These are phyloP conservation scores for Homarus gammarus DNA, from an alignment of 2,888 invertebrate genomes.

Conservation along the genomic window DNA sequence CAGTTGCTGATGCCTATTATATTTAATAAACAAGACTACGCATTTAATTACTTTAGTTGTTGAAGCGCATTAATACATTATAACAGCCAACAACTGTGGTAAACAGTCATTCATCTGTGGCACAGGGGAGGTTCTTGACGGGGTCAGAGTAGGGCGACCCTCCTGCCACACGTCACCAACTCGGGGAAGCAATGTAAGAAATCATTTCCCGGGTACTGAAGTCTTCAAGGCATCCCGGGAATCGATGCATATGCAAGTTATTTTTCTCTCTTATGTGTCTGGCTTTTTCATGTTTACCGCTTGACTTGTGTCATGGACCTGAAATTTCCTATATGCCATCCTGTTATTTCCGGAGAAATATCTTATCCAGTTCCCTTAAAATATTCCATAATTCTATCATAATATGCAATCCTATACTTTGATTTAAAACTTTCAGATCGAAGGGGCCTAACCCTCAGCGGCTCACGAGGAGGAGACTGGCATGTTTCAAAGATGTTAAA, in stretches of 20 bases:
- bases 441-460: slow-evolving; percentile 2
- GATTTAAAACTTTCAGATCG: neutral
- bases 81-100: no score
- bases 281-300: neutral
- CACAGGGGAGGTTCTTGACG: no score
- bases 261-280: neutral
- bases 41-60: no score
- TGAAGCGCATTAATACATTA: no score
- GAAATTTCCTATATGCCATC: slow-evolving; percentile 38
- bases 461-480: neutral
- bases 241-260: neutral
- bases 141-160: no score
- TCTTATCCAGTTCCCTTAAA: neutral
- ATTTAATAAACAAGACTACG: no score
- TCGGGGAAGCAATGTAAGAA: neutral
- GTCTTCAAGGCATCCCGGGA: slow-evolving; percentile 23
- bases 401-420: slow-evolving; percentile 51
- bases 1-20: no score
- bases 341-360: slow-evolving; percentile 39
- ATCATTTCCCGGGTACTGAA: slow-evolving; percentile 6
- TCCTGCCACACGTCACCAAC: neutral
- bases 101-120: no score
- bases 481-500: neutral
- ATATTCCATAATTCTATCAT: slow-evolving; percentile 44
- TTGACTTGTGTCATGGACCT: neutral